Conservation (phyloP, 1,140 invertebrate species). For the Akabosia matsudoensis region DNA sequence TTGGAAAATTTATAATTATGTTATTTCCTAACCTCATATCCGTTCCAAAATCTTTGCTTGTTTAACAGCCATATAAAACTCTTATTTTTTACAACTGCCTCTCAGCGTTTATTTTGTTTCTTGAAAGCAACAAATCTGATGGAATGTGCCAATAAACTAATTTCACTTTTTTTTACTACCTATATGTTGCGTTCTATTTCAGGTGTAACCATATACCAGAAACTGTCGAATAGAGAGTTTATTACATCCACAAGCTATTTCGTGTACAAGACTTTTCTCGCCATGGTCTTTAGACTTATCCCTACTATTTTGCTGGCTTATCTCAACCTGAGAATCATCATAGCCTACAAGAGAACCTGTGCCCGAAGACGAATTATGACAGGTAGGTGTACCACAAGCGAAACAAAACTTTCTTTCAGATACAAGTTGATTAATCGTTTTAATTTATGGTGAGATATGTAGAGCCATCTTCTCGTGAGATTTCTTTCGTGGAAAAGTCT, state of each 20-base stretch:
- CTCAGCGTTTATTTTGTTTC: no score
- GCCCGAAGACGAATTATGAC: conserved; percentile 64
- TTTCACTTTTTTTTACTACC: no score
- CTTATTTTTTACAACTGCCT: no score
- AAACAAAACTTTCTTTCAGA: background rate
- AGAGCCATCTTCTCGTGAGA: no score
- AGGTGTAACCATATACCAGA: conserved; percentile 56
- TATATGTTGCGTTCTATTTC: background rate
- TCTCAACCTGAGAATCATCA: conserved; percentile 67
- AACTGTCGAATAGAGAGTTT: conserved; percentile 58
- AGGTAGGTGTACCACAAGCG: background rate
- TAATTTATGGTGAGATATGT: background rate
- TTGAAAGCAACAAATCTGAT: no score
- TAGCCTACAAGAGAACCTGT: conserved; percentile 65
- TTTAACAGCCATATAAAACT: no score
- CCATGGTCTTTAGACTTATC: conserved; percentile 64
- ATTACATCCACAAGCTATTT: conserved; percentile 56
- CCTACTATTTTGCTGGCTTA: conserved; percentile 65
- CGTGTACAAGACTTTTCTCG: conserved; percentile 63
- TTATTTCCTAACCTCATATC: background rate
- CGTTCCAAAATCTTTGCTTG: background rate
- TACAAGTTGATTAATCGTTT: background rate
- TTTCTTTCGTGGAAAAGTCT: no score
- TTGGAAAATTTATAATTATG: background rate
- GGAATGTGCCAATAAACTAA: no score